Evolutionary conservation across 2,113 vertebrate genomes (phyloP).

Genomic region (Chaetodon trifascialis): DNA sequence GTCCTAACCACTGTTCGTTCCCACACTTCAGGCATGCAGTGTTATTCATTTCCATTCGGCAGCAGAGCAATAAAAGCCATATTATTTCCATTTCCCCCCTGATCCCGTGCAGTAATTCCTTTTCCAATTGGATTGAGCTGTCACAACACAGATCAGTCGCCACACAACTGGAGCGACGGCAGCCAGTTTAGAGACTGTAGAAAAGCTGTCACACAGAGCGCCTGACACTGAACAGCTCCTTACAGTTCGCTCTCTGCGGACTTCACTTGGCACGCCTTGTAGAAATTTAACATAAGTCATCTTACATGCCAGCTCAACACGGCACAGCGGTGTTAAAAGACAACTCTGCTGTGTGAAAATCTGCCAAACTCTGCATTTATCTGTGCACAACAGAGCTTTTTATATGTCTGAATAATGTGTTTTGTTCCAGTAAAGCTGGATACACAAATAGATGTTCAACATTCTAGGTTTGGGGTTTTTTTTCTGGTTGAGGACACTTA

Average conservation of each 20-base stretch:
- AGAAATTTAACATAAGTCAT: slow-evolving; percentile 28
- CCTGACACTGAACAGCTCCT: slow-evolving; percentile 10
- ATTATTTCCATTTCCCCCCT: slow-evolving; percentile 58
- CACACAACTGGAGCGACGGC: slow-evolving; percentile 38
- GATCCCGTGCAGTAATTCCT: slow-evolving; percentile 43
- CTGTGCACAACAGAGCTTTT: background rate
- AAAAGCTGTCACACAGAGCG: background rate
- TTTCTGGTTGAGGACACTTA: slow-evolving; percentile 77
- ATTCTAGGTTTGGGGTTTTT: background rate
- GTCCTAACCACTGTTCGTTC: slow-evolving; percentile 45
- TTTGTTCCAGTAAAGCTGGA: background rate
- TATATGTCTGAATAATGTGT: background rate
- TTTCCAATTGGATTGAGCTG: slow-evolving; percentile 57
- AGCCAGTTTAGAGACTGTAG: slow-evolving; percentile 14
- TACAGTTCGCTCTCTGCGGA: background rate
- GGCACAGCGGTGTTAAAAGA: slow-evolving; percentile 1
- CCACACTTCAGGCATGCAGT: slow-evolving; percentile 46
- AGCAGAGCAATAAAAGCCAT: slow-evolving; percentile 47
- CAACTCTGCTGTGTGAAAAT: slow-evolving; percentile 3
- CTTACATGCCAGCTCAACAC: slow-evolving; percentile 16
- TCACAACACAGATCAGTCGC: slow-evolving; percentile 49
- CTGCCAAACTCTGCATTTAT: background rate
- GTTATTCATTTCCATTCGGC: slow-evolving; percentile 67
- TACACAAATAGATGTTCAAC: background rate
- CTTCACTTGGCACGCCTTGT: slow-evolving; percentile 4